phyloP scores from a whole-genome alignment of 2,888 invertebrate genomes.

The Caprella mutica region DNA sequence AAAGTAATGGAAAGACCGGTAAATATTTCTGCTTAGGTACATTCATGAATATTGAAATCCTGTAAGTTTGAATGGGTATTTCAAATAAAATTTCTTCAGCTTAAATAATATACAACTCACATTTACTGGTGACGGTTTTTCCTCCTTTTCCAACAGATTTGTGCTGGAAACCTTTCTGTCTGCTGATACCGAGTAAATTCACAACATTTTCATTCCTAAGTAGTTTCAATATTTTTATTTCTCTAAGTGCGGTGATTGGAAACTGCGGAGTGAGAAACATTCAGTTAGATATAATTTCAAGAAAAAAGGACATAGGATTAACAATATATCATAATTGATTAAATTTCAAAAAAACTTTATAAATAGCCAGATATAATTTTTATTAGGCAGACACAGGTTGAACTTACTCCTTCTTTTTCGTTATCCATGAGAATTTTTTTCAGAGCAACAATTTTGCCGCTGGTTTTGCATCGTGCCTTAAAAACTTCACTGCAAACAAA shows the following conservation, averaged over 20 bases:
- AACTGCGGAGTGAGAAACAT: too few relatives aligned
- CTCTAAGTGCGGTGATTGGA: conserved; percentile 93
- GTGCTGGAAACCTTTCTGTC: conserved; percentile 40
- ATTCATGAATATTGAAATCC: too few relatives aligned
- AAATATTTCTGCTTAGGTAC: too few relatives aligned
- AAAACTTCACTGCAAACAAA: conserved; percentile 61
- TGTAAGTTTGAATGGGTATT: too few relatives aligned
- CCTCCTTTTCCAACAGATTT: conserved; percentile 9
- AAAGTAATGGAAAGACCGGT: too few relatives aligned
- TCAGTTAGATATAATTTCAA: too few relatives aligned
- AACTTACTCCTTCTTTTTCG: conserved; percentile 76
- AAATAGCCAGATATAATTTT: too few relatives aligned
- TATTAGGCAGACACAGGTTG: background rate
- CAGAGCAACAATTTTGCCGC: conserved; percentile 76
- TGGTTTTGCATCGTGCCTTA: conserved; percentile 74
- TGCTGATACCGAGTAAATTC: conserved; percentile 90
- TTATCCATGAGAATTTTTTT: conserved; percentile 91
- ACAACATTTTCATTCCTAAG: conserved; percentile 96
- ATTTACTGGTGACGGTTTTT: too few relatives aligned
- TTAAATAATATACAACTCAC: too few relatives aligned
- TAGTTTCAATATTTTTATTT: conserved; percentile 90
- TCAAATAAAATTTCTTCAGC: too few relatives aligned
- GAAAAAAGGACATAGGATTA: background rate
- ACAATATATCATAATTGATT: background rate
- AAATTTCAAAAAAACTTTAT: background rate